phyloP scores from a whole-genome alignment of 2,113 vertebrate species.

The Vulpes vulpes region DNA sequence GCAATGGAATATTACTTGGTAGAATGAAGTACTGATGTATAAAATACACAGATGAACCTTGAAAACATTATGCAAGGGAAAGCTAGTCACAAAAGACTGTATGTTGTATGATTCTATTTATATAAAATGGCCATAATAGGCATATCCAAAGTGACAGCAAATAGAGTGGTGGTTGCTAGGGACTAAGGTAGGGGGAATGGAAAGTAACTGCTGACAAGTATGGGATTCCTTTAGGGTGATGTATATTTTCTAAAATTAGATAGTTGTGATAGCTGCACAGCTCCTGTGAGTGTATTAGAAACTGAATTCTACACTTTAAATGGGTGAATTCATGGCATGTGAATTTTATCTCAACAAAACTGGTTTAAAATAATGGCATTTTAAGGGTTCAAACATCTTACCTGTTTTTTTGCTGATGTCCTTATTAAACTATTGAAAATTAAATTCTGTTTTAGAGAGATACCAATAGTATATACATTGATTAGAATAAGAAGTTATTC shows the following conservation, averaged over 20 bases:
- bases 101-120: not conserved
- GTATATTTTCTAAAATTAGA: not conserved
- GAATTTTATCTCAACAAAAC: not conserved
- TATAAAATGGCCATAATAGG: not conserved
- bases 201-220: not conserved
- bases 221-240: not conserved
- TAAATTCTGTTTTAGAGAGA: not conserved
- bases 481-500: not conserved
- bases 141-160: not conserved
- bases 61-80: not conserved
- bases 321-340: not conserved
- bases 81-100: not conserved
- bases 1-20: not conserved
- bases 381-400: not conserved
- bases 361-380: not conserved
- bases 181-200: not conserved
- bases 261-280: not conserved
- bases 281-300: not conserved
- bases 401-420: not conserved
- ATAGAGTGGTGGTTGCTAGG: not conserved
- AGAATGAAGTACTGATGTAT: not conserved
- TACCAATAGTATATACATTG: not conserved
- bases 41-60: not conserved
- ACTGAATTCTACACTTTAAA: not conserved
- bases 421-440: not conserved